Percentiles rank a stretch among this genome's conserved stretches.
Evolutionary conservation across 2,797 vertebrate species (phyloP).

Genomic region (Odontamblyopus rebecca): DNA sequence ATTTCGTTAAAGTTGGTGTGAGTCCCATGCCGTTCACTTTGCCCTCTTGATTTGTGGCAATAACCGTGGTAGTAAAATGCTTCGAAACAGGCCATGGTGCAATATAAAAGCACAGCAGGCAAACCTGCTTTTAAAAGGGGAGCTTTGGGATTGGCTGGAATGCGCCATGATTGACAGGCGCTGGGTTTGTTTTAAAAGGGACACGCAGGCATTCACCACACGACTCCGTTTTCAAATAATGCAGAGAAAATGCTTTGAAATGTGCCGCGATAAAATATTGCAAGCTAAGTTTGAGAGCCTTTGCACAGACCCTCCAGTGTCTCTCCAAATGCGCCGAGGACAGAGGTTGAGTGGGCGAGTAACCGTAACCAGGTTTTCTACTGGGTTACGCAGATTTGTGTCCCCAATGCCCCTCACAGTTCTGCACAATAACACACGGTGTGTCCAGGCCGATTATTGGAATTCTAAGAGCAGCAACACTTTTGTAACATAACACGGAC

Average conservation of each 20-base stretch:
- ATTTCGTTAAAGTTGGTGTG: constrained; percentile 80
- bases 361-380: background rate
- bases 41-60: constrained; percentile 92
- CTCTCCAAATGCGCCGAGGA: constrained; percentile 23
- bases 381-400: constrained; percentile 6
- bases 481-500: background rate
- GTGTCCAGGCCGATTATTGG: constrained; percentile 59
- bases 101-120: constrained; percentile 99
- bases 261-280: constrained; percentile 84
- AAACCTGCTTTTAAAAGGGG: constrained; percentile 92
- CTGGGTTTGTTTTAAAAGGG: constrained; percentile 97
- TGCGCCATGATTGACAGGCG: constrained; percentile 92
- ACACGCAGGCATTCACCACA: constrained; percentile 95
- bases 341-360: constrained; percentile 32
- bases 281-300: constrained; percentile 63
- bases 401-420: constrained; percentile 51
- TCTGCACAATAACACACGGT: constrained; percentile 43
- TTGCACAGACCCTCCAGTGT: constrained; percentile 39
- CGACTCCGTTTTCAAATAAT: constrained; percentile 96
- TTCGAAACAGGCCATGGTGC: constrained; percentile 94
- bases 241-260: constrained; percentile 96
- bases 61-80: constrained; percentile 93
- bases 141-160: constrained; percentile 92
- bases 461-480: constrained; percentile 25
- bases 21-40: constrained; percentile 85